phyloP scores from a whole-genome alignment of 2,113 vertebrate species.

The Corvus cornix region DNA sequence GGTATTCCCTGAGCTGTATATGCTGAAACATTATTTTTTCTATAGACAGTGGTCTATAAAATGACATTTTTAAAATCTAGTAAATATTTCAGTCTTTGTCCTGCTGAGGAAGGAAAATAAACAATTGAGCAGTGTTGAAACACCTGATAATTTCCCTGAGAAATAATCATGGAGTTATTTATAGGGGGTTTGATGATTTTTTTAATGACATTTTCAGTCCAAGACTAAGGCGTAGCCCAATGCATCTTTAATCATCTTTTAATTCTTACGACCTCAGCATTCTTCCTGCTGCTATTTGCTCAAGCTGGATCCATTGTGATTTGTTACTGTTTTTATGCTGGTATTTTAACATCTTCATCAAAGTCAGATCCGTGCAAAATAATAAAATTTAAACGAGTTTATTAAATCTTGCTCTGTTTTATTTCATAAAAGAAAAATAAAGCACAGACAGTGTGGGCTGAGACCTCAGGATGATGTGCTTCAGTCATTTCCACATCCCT shows the following conservation, averaged over 20 bases:
- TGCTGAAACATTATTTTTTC: neutral
- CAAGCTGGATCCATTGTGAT: neutral
- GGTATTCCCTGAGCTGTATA: neutral
- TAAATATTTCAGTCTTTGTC: neutral
- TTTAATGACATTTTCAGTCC: slow-evolving; percentile 3
- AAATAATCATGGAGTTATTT: neutral
- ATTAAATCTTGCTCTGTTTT: neutral
- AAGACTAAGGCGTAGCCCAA: neutral
- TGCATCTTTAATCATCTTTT: neutral
- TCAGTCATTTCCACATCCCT: accelerated
- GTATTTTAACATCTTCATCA: neutral
- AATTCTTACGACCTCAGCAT: neutral
- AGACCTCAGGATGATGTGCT: neutral
- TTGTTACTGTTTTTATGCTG: neutral
- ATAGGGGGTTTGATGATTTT: neutral
- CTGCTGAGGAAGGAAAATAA: neutral
- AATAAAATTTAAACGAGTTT: neutral
- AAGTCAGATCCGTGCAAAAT: neutral
- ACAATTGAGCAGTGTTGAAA: neutral
- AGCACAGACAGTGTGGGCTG: neutral
- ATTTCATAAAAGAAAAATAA: neutral
- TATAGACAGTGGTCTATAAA: neutral
- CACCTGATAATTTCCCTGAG: neutral
- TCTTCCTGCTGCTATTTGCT: neutral
- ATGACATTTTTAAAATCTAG: neutral